phyloP scores from a whole-genome alignment of 2,888 invertebrate genomes.

The Hyposoter didymator region DNA sequence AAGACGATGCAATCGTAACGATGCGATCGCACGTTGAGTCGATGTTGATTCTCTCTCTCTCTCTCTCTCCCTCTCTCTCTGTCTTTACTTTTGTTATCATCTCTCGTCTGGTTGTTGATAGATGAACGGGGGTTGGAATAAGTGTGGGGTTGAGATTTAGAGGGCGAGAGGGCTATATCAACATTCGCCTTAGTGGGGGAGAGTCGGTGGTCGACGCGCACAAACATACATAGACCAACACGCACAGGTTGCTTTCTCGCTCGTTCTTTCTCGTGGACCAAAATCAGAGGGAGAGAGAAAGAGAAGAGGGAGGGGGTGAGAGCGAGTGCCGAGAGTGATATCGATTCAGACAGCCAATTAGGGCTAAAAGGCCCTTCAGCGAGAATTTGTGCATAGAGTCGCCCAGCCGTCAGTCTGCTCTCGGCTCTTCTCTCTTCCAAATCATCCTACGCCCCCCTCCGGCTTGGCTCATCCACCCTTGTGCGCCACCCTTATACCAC shows the following conservation, averaged over 20 bases:
- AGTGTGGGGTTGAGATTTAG: slow-evolving; percentile 19
- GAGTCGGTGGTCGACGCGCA: slow-evolving; percentile 47
- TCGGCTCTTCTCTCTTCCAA: slow-evolving; percentile 52
- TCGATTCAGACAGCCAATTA: slow-evolving; percentile 83
- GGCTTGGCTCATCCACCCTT: slow-evolving; percentile 21
- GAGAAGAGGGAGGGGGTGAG: slow-evolving; percentile 38
- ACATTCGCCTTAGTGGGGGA: slow-evolving; percentile 68
- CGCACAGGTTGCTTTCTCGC: slow-evolving; percentile 12
- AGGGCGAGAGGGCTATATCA: slow-evolving; percentile 65
- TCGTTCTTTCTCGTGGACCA: slow-evolving; percentile 4
- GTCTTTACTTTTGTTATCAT: slow-evolving; percentile 1
- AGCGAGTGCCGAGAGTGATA: slow-evolving; percentile 77
- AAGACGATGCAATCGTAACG: neutral
- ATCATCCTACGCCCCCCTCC: slow-evolving; percentile 23
- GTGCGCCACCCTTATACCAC: slow-evolving; percentile 20
- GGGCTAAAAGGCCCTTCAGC: slow-evolving; percentile 82
- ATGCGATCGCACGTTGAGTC: neutral
- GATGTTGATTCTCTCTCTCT: slow-evolving; percentile 11
- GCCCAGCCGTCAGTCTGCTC: slow-evolving; percentile 69
- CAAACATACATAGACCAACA: neutral
- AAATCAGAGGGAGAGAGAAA: slow-evolving; percentile 45
- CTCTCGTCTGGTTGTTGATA: neutral
- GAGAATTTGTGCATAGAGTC: slow-evolving; percentile 77
- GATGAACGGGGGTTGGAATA: neutral
- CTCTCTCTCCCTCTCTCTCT: slow-evolving; percentile 1